Percentiles rank a stretch among this genome's conserved stretches.
Evolutionary conservation across 37 sponge, comb jelly and placozoan genomes (phyloP).

Genomic region (Halichondria panicea): DNA sequence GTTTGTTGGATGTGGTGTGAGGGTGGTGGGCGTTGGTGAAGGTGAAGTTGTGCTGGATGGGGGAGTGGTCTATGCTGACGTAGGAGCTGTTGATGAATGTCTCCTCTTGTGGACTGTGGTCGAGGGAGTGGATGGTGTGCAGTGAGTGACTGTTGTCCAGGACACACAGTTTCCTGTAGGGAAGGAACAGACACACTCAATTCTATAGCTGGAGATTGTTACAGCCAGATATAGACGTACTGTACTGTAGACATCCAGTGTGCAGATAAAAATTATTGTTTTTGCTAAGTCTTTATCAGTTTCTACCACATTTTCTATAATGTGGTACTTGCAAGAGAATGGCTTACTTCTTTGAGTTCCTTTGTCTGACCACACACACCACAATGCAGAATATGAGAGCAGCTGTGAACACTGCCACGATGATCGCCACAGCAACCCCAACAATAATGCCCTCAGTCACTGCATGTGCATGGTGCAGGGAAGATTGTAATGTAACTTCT

Average conservation of each 20-base stretch:
- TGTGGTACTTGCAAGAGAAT: too few species aligned
- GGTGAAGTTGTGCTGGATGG: neutral
- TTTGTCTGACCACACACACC: neutral
- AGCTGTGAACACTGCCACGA: slow-evolving; percentile 14
- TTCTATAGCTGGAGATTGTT: neutral
- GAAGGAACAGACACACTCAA: neutral
- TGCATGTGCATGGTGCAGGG: neutral
- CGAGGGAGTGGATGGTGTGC: too few species aligned
- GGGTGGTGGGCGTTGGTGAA: neutral
- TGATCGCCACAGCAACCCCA: slow-evolving; percentile 11
- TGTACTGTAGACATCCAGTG: neutral
- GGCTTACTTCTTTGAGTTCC: too few species aligned
- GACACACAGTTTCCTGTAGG: neutral
- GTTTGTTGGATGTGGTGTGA: neutral
- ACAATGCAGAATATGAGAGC: slow-evolving; percentile 1
- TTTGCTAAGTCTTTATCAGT: too few species aligned
- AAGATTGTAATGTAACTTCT: neutral
- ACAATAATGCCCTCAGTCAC: neutral
- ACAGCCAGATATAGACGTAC: neutral
- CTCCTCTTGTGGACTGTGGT: too few species aligned
- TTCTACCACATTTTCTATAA: too few species aligned
- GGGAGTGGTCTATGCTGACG: neutral
- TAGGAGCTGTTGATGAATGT: neutral
- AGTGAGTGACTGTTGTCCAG: neutral
- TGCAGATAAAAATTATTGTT: neutral